Evolutionary conservation across 2,797 vertebrate species (phyloP).

Genomic region (Siniperca scherzeri): DNA sequence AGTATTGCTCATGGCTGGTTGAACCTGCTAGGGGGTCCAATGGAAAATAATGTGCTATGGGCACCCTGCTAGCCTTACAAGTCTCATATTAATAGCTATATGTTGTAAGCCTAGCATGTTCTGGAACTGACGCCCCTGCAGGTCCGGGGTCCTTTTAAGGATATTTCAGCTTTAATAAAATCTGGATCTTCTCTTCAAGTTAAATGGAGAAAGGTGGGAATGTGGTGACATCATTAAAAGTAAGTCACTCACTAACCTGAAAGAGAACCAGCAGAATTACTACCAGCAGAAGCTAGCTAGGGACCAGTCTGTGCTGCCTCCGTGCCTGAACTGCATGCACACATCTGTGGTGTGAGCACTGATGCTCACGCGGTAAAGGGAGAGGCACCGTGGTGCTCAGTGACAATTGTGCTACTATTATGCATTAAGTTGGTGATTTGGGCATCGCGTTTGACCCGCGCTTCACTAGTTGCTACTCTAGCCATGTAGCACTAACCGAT

Average conservation of each 20-base stretch:
- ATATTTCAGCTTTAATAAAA: not conserved
- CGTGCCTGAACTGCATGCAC: too few relatives aligned
- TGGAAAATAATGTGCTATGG: not conserved
- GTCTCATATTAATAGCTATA: not conserved
- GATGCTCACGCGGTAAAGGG: too few relatives aligned
- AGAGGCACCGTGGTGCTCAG: too few relatives aligned
- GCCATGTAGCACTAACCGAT: too few relatives aligned
- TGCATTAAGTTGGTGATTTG: too few relatives aligned
- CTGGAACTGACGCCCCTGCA: not conserved
- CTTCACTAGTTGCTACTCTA: too few relatives aligned
- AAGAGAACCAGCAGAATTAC: not conserved
- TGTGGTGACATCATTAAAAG: not conserved
- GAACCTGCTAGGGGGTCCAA: slow-evolving; percentile 1
- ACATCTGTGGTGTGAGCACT: too few relatives aligned
- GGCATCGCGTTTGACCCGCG: too few relatives aligned
- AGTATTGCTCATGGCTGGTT: slow-evolving; percentile 42
- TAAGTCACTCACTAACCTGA: not conserved
- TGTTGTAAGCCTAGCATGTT: slow-evolving; percentile 4
- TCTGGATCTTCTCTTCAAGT: not conserved
- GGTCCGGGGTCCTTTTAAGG: not conserved
- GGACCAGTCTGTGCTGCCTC: too few relatives aligned
- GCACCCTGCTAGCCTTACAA: slow-evolving; percentile 5
- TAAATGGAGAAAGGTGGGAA: not conserved
- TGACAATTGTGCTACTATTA: too few relatives aligned
- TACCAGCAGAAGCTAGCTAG: too few relatives aligned